Conservation (phyloP, 1,140 invertebrate species). For the Copidosoma floridanum region DNA sequence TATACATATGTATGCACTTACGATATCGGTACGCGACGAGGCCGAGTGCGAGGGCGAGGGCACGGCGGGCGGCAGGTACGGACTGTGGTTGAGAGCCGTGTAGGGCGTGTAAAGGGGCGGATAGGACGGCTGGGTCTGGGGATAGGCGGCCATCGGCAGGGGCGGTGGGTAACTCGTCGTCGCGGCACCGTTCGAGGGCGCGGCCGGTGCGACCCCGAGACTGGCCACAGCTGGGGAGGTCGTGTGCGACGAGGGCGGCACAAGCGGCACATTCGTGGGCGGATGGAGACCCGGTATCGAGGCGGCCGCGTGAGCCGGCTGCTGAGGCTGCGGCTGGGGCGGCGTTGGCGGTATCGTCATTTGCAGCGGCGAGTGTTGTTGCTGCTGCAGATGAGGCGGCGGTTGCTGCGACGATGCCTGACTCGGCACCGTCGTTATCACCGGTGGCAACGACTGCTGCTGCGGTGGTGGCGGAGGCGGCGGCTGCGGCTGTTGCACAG, state of each 20-base stretch:
- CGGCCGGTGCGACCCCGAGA: slow-evolving; percentile 56
- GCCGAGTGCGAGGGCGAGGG: slow-evolving; percentile 64
- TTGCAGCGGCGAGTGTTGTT: too few relatives aligned
- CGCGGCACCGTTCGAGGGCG: slow-evolving; percentile 57
- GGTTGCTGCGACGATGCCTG: too few relatives aligned
- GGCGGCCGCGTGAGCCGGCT: slow-evolving; percentile 34
- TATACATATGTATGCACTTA: too few relatives aligned
- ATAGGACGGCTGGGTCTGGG: slow-evolving; percentile 65
- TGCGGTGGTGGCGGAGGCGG: slow-evolving; percentile 28
- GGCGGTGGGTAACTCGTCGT: slow-evolving; percentile 53
- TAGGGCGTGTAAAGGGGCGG: slow-evolving; percentile 74
- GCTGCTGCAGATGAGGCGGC: too few relatives aligned
- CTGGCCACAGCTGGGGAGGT: slow-evolving; percentile 61
- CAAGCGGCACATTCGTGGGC: slow-evolving; percentile 58
- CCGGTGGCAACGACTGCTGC: too few relatives aligned
- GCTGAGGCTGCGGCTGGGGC: not conserved
- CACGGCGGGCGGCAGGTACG: slow-evolving; percentile 61
- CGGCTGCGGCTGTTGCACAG: slow-evolving; percentile 47
- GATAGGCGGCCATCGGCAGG: slow-evolving; percentile 58
- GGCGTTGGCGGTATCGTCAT: too few relatives aligned
- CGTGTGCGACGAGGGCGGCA: slow-evolving; percentile 56
- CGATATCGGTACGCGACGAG: slow-evolving; percentile 63
- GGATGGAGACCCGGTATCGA: slow-evolving; percentile 59
- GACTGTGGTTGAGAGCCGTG: slow-evolving; percentile 66
- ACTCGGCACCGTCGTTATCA: too few relatives aligned